phyloP scores from a whole-genome alignment of 1,140 invertebrate genomes.

The Ceratitis capitata region DNA sequence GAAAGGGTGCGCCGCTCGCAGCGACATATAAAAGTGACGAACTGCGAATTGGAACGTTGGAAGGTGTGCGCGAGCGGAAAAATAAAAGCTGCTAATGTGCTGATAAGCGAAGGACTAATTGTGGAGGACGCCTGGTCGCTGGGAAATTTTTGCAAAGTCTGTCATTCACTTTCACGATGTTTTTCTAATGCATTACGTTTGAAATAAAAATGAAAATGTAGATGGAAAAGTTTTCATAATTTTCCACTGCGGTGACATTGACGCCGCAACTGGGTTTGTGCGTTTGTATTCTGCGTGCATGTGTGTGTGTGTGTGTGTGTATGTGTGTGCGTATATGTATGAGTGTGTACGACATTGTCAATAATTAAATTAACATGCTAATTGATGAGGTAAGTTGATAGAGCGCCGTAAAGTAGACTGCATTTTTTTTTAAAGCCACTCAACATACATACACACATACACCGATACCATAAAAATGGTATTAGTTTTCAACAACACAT shows the following conservation, averaged over 20 bases:
- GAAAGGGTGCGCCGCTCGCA: neutral
- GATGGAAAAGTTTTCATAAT: slow-evolving; percentile 23
- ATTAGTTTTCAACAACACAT: too few species aligned
- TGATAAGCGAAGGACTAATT: neutral
- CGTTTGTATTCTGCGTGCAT: neutral
- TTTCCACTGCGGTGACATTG: neutral
- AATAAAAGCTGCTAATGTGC: neutral
- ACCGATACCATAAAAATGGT: too few species aligned
- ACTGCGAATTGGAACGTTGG: neutral
- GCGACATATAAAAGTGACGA: too few species aligned
- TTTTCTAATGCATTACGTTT: neutral
- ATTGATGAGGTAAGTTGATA: neutral
- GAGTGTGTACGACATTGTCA: neutral
- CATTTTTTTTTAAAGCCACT: neutral
- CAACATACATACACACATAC: neutral
- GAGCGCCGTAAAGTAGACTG: neutral
- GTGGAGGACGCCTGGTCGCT: neutral
- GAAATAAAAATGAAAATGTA: neutral
- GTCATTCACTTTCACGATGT: neutral
- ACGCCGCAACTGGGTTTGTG: neutral
- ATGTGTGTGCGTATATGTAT: neutral
- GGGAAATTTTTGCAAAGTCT: neutral
- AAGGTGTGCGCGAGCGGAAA: neutral
- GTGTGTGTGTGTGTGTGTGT: neutral
- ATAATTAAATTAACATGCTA: slow-evolving; percentile 2